Evolutionary conservation across 2,113 vertebrate genomes (phyloP), one percentile per base, ranked within the genome.

Genomic region (Salvelinus sp.): DNA sequence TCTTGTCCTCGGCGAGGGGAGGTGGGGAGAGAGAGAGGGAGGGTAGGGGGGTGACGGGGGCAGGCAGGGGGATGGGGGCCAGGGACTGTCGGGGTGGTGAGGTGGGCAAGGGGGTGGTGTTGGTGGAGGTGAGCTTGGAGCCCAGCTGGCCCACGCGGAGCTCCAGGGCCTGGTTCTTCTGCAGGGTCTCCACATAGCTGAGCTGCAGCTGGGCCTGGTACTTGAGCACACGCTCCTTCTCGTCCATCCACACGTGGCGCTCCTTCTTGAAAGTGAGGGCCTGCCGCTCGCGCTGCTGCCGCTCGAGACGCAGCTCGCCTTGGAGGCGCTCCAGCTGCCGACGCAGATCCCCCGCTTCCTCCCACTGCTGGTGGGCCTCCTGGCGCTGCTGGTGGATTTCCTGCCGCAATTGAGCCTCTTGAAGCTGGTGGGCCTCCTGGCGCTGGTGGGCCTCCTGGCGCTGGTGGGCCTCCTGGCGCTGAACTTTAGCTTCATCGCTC

Each of bases 181-280:
- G 95, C 83, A 95, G 95, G 94, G 95, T 96, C 90, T 96, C 95
- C 85, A 96, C 95, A 0, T 96, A 96, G 86, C 95, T 96, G 75
- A 96, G 92, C 86, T 96, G 95, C 79, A 96, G 89, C 87, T 96
- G 95, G 77, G 96, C 95, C 91, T 96, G 95, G 83, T 96, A 96
- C 82, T 96, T 95, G 54, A 96, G 95, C 76, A 96, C 95, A 85
- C 95, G 88, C 75, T 96, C 95, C 79, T 96, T 96, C 88, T 96
- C 95, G 54, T 95, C 95, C 81, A 95, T 94, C 95, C 95, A 96
- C 0, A 95, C 95, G 1, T 94, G 93, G 72, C 94, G 90, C 81
- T 96, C 95, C 79, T 95, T 95, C 33, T 95, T 93, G 1, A 96
- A 96, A 88, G 92, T 94, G 85, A 92, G 88, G 1, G 94, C 91